Evolutionary conservation across 1,140 invertebrate genomes (phyloP), one percentile per base, ranked within the genome.

Genomic region (Papilio machaon): DNA sequence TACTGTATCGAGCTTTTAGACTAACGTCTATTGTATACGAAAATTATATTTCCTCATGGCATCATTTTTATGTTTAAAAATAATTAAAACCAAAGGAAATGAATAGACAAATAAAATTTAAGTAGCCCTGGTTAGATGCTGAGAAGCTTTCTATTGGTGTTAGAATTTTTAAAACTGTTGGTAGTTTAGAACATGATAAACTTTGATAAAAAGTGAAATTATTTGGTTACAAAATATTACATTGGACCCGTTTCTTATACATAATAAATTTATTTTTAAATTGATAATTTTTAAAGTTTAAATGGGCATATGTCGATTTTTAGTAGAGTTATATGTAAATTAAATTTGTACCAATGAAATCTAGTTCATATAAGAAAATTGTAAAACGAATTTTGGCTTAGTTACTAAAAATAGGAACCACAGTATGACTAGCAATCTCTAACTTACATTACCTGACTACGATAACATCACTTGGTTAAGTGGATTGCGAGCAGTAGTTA

Each of bases 401-500:
- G 58, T 30, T 13, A 64, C 23, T 64, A 30, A 30, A 23, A 70
- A 70, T 70, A 35, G 64, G 30, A 70, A 70, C 11, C 35, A 17
- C 11, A 30, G 2, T 30, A 35, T 64, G 60, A 35, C 64, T 15
- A 70, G 64, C 13, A 35, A 70, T 70, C 64, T 4, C 15, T 30
- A 30, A 35, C 64, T 70, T 70, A 70, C 64, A 30, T 70, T 70
- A 38, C 30, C n/a, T 35, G 64, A 70, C 30, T 35, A 23, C 11
- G 64, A 70, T 70, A 70, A 70, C 30, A 70, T 70, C 64, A 70
- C 30, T 35, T 17, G 30, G 11, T 77, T 80, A 73, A 70, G 67
- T 82, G 38, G 64, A 80, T 47, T n/a, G 49, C 70, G 75, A 73
- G 81, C 83, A 85, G 54, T 82, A 85, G 85, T 89, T 88, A 86